Conservation (phyloP, 2,113 vertebrate species). For the Saimiri boliviensis region DNA sequence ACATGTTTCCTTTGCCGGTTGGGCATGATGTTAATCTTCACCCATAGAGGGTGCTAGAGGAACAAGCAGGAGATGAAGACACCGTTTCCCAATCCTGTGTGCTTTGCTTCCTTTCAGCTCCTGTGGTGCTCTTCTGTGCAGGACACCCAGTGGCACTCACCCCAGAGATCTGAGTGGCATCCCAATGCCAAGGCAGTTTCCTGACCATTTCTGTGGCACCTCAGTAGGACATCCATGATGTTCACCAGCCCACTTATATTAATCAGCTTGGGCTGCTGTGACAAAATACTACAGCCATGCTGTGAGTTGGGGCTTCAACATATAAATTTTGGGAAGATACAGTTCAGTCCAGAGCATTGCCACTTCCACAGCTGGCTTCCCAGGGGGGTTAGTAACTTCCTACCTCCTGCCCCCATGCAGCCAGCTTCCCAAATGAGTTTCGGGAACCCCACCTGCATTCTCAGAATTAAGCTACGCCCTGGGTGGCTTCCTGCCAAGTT, state of each 20-base stretch:
- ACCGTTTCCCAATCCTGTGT: background rate
- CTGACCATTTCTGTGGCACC: background rate
- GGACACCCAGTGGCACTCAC: background rate
- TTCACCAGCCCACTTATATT: no score
- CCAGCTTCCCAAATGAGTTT: fast-evolving
- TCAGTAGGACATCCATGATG: background rate
- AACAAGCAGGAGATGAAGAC: background rate
- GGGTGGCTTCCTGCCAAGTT: background rate
- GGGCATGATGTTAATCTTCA: background rate
- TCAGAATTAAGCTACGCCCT: background rate
- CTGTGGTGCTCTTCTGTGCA: background rate
- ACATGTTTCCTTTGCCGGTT: background rate
- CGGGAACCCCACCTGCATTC: background rate
- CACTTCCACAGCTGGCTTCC: background rate
- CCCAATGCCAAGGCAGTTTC: background rate
- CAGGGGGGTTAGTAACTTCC: background rate
- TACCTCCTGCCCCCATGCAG: fast-evolving
- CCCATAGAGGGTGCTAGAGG: background rate
- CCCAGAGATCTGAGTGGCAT: background rate
- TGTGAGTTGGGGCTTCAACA: background rate
- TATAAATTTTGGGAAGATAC: background rate
- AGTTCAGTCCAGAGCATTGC: fast-evolving
- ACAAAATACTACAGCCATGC: background rate
- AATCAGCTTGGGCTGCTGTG: background rate
- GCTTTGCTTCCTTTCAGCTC: background rate